Evolutionary conservation across 2,113 vertebrate species (phyloP).

Genomic region (Entelurus aequoreus): DNA sequence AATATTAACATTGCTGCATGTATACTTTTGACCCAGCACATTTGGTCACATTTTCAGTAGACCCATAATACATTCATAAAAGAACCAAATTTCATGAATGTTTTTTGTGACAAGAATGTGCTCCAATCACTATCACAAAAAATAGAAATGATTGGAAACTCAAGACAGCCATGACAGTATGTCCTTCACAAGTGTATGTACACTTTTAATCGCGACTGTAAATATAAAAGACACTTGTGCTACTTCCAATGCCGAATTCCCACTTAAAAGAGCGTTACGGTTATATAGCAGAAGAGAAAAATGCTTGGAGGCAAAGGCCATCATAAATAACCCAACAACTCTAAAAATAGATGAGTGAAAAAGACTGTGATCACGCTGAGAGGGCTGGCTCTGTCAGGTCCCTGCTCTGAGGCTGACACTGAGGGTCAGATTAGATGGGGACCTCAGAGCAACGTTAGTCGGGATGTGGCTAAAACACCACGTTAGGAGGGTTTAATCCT

Average conservation of each 20-base stretch:
- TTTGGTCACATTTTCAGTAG: too few relatives aligned
- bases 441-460: background rate
- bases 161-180: too few relatives aligned
- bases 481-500: background rate
- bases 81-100: too few relatives aligned
- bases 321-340: conserved; percentile 51
- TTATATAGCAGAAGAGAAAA: conserved; percentile 23
- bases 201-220: too few relatives aligned
- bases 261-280: conserved; percentile 7
- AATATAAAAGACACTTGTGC: too few relatives aligned
- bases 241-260: background rate
- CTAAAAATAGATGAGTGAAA: conserved; percentile 45
- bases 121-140: too few relatives aligned
- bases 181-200: too few relatives aligned
- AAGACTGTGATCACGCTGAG: conserved; percentile 25
- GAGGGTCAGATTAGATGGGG: conserved; percentile 12
- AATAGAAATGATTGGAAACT: too few relatives aligned
- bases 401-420: conserved; percentile 34
- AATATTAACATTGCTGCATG: too few relatives aligned
- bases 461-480: conserved; percentile 1
- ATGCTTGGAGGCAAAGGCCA: conserved; percentile 39
- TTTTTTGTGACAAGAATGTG: too few relatives aligned
- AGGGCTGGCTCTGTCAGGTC: conserved; percentile 37
- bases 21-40: too few relatives aligned
- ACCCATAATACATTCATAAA: too few relatives aligned